A percentile compares a stretch with the other conserved stretches of the same genome.
Evolutionary conservation across 2,888 invertebrate genomes (phyloP).

Genomic region (Choreutis nemorana): DNA sequence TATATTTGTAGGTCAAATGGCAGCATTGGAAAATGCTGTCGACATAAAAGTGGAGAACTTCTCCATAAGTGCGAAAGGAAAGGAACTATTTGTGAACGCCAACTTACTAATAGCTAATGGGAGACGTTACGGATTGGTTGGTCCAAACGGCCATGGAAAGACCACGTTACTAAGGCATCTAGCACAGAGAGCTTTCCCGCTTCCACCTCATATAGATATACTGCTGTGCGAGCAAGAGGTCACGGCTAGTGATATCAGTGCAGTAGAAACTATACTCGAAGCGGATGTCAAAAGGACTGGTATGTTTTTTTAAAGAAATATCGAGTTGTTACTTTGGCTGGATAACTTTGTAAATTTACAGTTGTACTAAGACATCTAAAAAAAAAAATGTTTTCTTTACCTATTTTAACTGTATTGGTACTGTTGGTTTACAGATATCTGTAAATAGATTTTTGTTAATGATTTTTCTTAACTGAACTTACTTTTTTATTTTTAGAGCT

Average conservation of each 20-base stretch:
- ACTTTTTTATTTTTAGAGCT: slow-evolving; percentile 52
- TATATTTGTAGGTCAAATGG: slow-evolving; percentile 68
- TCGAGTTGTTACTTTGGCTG: too few relatives aligned
- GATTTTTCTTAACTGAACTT: neutral
- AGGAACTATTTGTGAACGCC: slow-evolving; percentile 96
- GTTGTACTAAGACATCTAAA: neutral
- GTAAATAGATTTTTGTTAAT: slow-evolving; percentile 1
- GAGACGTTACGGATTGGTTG: slow-evolving; percentile 95
- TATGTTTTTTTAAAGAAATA: slow-evolving; percentile 14
- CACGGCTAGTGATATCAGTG: slow-evolving; percentile 90
- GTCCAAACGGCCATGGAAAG: slow-evolving; percentile 99
- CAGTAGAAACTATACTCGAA: slow-evolving; percentile 92
- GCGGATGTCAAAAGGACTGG: slow-evolving; percentile 90
- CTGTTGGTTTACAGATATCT: slow-evolving; percentile 1
- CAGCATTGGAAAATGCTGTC: slow-evolving; percentile 88
- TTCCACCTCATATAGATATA: slow-evolving; percentile 95
- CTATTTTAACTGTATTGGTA: too few relatives aligned
- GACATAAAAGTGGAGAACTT: slow-evolving; percentile 99
- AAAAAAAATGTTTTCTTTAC: too few relatives aligned
- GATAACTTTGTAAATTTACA: neutral
- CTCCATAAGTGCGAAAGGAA: slow-evolving; percentile 96
- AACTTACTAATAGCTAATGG: slow-evolving; percentile 92
- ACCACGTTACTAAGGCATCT: slow-evolving; percentile 95
- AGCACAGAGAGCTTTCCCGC: slow-evolving; percentile 87
- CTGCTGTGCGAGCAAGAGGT: slow-evolving; percentile 99